These are phyloP conservation scores for Petaurus breviceps DNA, from an alignment of 2,113 vertebrate genomes.

Conservation along the genomic window DNA sequence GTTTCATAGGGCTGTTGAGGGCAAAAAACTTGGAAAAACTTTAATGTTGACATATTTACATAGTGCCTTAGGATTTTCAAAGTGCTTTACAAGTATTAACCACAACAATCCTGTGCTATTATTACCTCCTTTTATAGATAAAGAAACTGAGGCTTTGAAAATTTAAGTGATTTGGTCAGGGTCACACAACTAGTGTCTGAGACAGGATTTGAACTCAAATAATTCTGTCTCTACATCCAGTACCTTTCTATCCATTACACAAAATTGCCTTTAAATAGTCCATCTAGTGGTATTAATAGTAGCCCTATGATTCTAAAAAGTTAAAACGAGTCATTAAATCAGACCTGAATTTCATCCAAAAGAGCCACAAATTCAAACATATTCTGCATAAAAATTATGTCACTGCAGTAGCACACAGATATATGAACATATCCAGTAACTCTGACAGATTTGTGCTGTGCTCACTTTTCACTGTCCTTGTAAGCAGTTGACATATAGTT, in stretches of 20 bases:
- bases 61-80: background rate
- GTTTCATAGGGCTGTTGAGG: background rate
- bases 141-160: background rate
- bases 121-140: background rate
- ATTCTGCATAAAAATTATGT: conserved; percentile 12
- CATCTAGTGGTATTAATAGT: background rate
- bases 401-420: background rate
- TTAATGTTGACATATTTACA: background rate
- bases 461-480: background rate
- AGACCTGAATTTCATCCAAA: background rate
- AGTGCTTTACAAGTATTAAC: background rate
- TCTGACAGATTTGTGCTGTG: background rate
- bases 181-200: background rate
- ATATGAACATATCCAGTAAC: background rate
- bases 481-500: conserved; percentile 33
- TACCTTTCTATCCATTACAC: background rate
- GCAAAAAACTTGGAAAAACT: background rate
- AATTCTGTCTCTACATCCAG: background rate
- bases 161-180: background rate
- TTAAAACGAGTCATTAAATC: conserved; percentile 42
- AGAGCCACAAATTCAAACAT: conserved; percentile 35
- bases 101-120: background rate
- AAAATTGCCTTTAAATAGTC: background rate
- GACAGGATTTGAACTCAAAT: background rate
- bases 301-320: conserved; percentile 8